Evolutionary conservation across 2,113 vertebrate species (phyloP).

Genomic region (Sminthopsis crassicaudata): DNA sequence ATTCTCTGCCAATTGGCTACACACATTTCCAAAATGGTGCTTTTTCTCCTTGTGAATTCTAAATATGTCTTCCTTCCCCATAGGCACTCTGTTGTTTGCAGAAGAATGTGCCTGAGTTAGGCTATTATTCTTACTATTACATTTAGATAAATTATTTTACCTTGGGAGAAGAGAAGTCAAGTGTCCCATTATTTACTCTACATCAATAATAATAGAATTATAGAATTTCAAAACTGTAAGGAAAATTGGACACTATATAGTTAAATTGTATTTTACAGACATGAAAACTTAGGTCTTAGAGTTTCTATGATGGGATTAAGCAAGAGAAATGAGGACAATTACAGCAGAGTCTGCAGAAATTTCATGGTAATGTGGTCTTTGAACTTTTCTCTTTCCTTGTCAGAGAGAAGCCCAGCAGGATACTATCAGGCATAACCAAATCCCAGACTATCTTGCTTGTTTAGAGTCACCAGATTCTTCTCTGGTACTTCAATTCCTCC

Average conservation of each 20-base stretch:
- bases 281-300: not conserved
- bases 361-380: not conserved
- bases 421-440: too few relatives aligned
- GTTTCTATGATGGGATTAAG: not conserved
- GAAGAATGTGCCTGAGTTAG: not conserved
- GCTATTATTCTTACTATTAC: not conserved
- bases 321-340: not conserved
- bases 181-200: not conserved
- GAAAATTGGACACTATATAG: not conserved
- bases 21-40: not conserved
- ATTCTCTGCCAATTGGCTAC: not conserved
- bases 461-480: too few relatives aligned
- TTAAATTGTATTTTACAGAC: not conserved
- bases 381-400: too few relatives aligned
- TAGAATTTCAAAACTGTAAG: not conserved
- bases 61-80: not conserved
- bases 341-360: not conserved
- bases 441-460: too few relatives aligned
- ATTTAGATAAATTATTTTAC: not conserved
- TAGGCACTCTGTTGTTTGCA: not conserved
- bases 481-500: too few relatives aligned
- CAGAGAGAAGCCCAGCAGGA: too few relatives aligned
- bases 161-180: not conserved
- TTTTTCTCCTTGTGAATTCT: not conserved
- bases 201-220: not conserved